A percentile compares a stretch with the other conserved stretches of the same genome.
Conservation (phyloP, 2,797 vertebrate genomes). For the Anguilla obscura region DNA sequence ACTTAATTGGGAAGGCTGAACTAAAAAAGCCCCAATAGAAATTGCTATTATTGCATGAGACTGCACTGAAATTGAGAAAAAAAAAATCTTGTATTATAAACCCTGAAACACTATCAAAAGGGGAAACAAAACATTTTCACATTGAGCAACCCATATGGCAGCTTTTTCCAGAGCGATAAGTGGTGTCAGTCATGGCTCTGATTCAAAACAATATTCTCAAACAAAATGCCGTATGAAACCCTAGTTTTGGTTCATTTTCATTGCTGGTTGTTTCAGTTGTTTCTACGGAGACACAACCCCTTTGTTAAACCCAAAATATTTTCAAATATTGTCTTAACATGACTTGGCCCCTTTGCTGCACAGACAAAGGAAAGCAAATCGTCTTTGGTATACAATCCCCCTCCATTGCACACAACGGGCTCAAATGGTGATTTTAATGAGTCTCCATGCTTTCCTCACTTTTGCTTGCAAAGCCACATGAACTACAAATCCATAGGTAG, state of each 20-base stretch:
- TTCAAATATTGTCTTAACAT: not conserved
- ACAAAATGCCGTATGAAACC: not conserved
- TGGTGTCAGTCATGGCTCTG: not conserved
- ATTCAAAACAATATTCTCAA: not conserved
- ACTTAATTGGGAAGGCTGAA: not conserved
- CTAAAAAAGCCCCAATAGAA: not conserved
- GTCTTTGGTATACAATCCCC: not conserved
- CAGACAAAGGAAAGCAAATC: not conserved
- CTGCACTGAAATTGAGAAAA: not conserved
- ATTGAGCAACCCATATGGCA: too few relatives aligned
- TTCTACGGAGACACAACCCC: not conserved
- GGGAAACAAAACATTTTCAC: too few relatives aligned
- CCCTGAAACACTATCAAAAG: not conserved
- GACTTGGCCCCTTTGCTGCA: not conserved
- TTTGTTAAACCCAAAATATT: not conserved
- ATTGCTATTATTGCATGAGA: not conserved
- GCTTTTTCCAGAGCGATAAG: too few relatives aligned
- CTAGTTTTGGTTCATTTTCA: not conserved
- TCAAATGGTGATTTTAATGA: not conserved
- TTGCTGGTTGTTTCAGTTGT: not conserved
- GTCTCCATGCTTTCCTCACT: not conserved
- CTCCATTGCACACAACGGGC: not conserved
- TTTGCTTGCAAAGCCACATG: too few relatives aligned
- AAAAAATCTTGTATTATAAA: not conserved
- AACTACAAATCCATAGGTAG: too few relatives aligned